Evolutionary conservation across 2,113 vertebrate genomes (phyloP).

Genomic region (Equus przewalskii): DNA sequence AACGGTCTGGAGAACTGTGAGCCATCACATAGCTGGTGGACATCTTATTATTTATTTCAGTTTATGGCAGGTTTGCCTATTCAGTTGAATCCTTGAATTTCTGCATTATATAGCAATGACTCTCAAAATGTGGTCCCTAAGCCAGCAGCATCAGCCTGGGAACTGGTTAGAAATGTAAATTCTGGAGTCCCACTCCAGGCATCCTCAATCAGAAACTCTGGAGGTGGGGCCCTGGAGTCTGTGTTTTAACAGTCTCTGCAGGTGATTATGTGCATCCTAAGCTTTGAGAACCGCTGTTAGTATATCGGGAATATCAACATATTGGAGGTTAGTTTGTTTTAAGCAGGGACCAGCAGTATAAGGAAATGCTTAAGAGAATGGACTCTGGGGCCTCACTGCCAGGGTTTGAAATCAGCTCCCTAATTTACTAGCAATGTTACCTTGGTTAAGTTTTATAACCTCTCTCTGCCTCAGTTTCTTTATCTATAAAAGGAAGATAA

Average conservation of each 20-base stretch:
- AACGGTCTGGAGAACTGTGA: not conserved
- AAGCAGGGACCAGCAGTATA: not conserved
- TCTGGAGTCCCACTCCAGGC: not conserved
- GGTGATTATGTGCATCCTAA: not conserved
- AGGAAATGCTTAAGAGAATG: not conserved
- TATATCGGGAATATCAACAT: not conserved
- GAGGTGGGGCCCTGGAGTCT: not conserved
- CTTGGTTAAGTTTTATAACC: not conserved
- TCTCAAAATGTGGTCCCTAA: not conserved
- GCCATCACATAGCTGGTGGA: not conserved
- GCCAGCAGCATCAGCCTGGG: not conserved
- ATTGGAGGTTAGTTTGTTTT: not conserved
- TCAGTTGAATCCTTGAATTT: not conserved
- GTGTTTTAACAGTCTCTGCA: not conserved
- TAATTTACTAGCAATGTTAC: not conserved
- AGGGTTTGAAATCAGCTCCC: not conserved
- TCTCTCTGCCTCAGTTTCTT: not conserved
- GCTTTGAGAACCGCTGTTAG: not conserved
- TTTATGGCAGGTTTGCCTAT: not conserved
- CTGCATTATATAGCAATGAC: not conserved
- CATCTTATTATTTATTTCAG: not conserved
- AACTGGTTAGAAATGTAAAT: slow-evolving; percentile 13
- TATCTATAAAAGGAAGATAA: slow-evolving; percentile 20
- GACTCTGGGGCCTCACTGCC: not conserved
- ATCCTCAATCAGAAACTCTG: not conserved